A percentile compares a stretch with the other conserved stretches of the same genome.
Conservation (phyloP, 2,113 vertebrate genomes). For the Lethenteron camtschaticum region DNA sequence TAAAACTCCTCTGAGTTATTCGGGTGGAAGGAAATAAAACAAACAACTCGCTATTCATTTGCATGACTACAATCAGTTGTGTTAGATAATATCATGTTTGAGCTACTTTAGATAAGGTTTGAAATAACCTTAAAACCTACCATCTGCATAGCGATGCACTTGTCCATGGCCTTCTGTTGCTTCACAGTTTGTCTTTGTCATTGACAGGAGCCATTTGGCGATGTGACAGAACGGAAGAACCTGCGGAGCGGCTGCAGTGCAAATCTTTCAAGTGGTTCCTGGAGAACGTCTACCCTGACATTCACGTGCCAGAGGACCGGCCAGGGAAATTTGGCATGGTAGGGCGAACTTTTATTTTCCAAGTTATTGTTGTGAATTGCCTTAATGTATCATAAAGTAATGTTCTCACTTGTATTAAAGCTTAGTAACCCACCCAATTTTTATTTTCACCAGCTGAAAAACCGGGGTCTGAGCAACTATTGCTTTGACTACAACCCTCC, state of each 20-base stretch:
- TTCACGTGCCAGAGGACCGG: conserved; percentile 52
- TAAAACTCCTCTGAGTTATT: too few species aligned
- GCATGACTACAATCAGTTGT: too few species aligned
- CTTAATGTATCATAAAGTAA: not conserved
- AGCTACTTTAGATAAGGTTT: too few species aligned
- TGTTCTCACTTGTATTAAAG: not conserved
- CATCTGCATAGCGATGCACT: too few species aligned
- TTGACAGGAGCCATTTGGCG: conserved; percentile 62
- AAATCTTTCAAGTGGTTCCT: conserved; percentile 76
- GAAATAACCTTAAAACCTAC: too few species aligned
- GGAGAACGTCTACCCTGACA: conserved; percentile 65
- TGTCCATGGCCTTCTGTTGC: too few species aligned
- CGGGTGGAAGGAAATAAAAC: too few species aligned
- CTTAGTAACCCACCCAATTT: not conserved
- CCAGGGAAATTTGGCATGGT: conserved; percentile 88
- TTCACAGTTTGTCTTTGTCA: not conserved
- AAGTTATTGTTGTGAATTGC: not conserved
- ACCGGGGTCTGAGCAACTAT: conserved; percentile 34
- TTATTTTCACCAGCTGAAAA: conserved; percentile 39
- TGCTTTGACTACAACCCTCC: conserved; percentile 85
- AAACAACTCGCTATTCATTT: too few species aligned
- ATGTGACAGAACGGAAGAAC: conserved; percentile 47
- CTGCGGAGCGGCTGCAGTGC: conserved; percentile 51
- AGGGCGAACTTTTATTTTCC: conserved; percentile 9
- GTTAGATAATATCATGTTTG: too few species aligned